These are phyloP conservation scores for Xyliphius kryptos DNA, from an alignment of 2,113 vertebrate genomes.

Conservation along the genomic window DNA sequence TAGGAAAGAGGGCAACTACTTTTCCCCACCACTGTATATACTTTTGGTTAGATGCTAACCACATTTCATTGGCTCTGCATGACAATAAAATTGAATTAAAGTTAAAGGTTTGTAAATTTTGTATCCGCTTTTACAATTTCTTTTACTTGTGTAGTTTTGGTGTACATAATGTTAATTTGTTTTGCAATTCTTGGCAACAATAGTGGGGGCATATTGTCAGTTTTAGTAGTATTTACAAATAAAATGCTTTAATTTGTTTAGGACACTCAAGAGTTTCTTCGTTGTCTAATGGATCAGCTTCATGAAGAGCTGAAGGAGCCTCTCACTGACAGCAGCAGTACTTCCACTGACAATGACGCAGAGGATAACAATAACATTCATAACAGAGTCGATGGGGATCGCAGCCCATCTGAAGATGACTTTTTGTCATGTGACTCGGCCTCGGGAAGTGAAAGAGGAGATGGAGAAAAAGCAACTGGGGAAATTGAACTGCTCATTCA, in stretches of 20 bases:
- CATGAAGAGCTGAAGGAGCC: conserved; percentile 96
- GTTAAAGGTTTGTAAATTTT: too few relatives aligned
- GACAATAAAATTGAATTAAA: too few relatives aligned
- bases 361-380: conserved; percentile 46
- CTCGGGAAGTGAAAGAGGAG: conserved; percentile 88
- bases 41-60: too few relatives aligned
- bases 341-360: conserved; percentile 53
- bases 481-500: conserved; percentile 76
- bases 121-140: too few relatives aligned
- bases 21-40: too few relatives aligned
- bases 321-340: conserved; percentile 54
- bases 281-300: conserved; percentile 97
- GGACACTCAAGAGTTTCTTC: conserved; percentile 98
- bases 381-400: conserved; percentile 68
- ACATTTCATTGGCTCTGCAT: too few relatives aligned
- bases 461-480: conserved; percentile 55
- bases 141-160: too few relatives aligned
- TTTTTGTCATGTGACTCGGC: conserved; percentile 95
- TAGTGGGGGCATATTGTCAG: too few relatives aligned
- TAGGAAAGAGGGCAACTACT: too few relatives aligned
- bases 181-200: too few relatives aligned
- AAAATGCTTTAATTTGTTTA: conserved; percentile 41
- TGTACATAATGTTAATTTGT: too few relatives aligned
- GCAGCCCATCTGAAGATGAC: conserved; percentile 87
- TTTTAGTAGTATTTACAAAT: too few relatives aligned